Conservation (phyloP, 2,888 invertebrate species). For the Operophtera brumata region DNA sequence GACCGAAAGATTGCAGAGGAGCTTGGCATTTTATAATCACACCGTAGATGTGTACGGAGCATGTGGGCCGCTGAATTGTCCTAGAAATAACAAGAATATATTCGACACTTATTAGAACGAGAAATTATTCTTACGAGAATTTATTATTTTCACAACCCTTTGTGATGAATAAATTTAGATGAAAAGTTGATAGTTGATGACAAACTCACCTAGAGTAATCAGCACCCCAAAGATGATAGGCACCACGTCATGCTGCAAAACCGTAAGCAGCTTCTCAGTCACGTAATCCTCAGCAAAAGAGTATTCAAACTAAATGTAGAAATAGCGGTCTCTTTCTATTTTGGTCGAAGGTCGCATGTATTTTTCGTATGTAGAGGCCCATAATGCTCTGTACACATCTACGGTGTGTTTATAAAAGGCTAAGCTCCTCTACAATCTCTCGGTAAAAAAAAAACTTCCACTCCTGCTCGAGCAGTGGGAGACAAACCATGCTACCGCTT, state of each 20-base stretch:
- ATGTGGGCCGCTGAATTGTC: constrained; percentile 69
- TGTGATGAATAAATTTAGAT: no score
- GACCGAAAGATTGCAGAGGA: constrained; percentile 46
- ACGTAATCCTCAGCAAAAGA: constrained; percentile 82
- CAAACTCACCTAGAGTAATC: constrained; percentile 77
- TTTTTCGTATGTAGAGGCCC: constrained; percentile 50
- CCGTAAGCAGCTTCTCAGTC: constrained; percentile 82
- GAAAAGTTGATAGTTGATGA: no score
- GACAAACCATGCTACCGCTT: constrained; percentile 72
- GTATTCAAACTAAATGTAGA: constrained; percentile 87
- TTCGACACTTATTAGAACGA: constrained; percentile 63
- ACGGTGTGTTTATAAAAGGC: constrained; percentile 49
- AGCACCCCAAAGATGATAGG: constrained; percentile 86
- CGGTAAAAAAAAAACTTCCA: constrained; percentile 52
- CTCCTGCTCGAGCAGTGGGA: constrained; percentile 60
- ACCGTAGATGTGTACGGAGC: constrained; percentile 77
- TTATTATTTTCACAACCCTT: no score
- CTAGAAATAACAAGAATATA: constrained; percentile 37
- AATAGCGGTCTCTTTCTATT: constrained; percentile 84
- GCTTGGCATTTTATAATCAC: constrained; percentile 42
- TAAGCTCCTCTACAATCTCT: constrained; percentile 47
- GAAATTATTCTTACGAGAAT: no score
- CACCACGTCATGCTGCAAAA: constrained; percentile 80
- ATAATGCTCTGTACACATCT: constrained; percentile 80
- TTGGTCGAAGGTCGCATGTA: constrained; percentile 52